Conservation (phyloP, 2,888 invertebrate genomes). For the Metellina segmentata region DNA sequence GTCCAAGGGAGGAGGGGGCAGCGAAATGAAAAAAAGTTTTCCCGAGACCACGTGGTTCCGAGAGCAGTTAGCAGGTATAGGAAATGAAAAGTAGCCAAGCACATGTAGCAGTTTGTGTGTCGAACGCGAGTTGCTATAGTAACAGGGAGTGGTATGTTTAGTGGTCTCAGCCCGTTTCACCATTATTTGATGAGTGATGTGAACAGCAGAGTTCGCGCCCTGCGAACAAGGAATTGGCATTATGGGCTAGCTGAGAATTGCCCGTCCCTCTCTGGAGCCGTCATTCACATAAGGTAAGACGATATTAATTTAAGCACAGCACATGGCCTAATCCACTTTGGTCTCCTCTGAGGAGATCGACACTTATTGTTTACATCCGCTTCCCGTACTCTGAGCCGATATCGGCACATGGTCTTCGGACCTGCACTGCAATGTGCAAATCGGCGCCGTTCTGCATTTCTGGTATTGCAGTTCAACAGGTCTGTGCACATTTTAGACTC, state of each 20-base stretch:
- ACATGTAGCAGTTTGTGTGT: constrained; percentile 76
- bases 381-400: too few species aligned
- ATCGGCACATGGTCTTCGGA: too few species aligned
- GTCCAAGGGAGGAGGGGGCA: constrained; percentile 10
- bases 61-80: constrained; percentile 69
- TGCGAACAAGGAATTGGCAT: constrained; percentile 36
- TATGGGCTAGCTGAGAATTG: constrained; percentile 65
- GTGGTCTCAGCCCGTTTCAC: constrained; percentile 33
- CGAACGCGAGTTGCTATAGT: constrained; percentile 64
- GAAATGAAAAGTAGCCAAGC: constrained; percentile 69
- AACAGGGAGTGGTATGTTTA: constrained; percentile 74
- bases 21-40: neutral
- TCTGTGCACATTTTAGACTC: too few species aligned
- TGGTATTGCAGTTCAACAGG: too few species aligned
- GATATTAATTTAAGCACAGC: neutral
- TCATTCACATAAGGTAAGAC: constrained; percentile 54
- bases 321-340: neutral
- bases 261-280: constrained; percentile 10
- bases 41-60: constrained; percentile 67
- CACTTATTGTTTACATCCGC: neutral
- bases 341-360: neutral
- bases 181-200: constrained; percentile 73
- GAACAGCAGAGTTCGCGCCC: constrained; percentile 62
- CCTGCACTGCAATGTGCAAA: too few species aligned
- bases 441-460: too few species aligned